Evolutionary conservation across 2,113 vertebrate genomes (phyloP).

Genomic region (Eubucco bourcierii): DNA sequence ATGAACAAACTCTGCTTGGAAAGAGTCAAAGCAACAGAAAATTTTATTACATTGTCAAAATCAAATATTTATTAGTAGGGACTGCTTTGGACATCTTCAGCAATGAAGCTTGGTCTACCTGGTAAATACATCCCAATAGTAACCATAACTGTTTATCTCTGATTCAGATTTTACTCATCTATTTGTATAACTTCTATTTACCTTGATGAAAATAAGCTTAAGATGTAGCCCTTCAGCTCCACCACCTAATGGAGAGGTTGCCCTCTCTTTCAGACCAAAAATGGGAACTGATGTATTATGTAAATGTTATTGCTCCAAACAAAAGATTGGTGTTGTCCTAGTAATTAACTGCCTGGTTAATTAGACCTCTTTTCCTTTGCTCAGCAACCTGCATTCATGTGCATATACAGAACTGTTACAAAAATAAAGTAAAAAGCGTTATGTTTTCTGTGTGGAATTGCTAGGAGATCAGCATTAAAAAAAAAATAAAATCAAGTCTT

Average conservation of each 20-base stretch:
- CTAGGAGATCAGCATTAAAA: background rate
- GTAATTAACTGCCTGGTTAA: constrained; percentile 64
- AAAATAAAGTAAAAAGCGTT: constrained; percentile 35
- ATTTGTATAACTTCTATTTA: background rate
- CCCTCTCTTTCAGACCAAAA: constrained; percentile 21
- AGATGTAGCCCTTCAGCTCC: background rate
- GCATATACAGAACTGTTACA: background rate
- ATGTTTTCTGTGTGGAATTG: background rate
- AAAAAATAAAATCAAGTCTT: background rate
- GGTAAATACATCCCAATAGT: background rate
- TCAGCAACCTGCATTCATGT: constrained; percentile 57
- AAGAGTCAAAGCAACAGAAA: background rate
- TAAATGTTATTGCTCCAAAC: constrained; percentile 53
- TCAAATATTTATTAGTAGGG: background rate
- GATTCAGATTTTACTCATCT: background rate
- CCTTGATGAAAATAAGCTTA: background rate
- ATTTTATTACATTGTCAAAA: background rate
- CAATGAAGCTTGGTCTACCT: background rate
- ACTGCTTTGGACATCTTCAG: background rate
- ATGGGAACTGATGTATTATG: constrained; percentile 29
- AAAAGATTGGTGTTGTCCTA: constrained; percentile 36
- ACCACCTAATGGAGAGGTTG: background rate
- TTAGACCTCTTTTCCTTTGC: constrained; percentile 45
- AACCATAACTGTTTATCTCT: fast-evolving
- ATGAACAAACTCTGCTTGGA: background rate